Percentiles rank a stretch among this genome's conserved stretches.
Evolutionary conservation across 2,888 invertebrate genomes (phyloP).

Genomic region (Drosophila austrosaltans): DNA sequence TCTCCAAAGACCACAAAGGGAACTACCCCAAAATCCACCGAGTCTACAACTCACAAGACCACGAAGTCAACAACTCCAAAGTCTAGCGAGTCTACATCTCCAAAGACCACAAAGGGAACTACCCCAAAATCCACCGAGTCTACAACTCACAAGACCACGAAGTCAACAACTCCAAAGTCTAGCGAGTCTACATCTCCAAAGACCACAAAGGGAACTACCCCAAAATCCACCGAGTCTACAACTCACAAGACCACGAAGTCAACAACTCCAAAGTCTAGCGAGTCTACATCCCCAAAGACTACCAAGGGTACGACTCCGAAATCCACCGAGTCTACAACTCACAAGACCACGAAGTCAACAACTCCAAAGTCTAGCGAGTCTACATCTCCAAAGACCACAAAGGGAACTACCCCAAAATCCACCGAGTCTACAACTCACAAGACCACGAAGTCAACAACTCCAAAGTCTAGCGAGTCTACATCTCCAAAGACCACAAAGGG

Average conservation of each 20-base stretch:
- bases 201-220: background rate
- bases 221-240: conserved; percentile 4
- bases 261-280: conserved; percentile 17
- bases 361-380: conserved; percentile 1
- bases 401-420: background rate
- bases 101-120: conserved; percentile 12
- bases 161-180: conserved; percentile 2
- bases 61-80: conserved; percentile 5
- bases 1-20: background rate
- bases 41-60: background rate
- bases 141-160: background rate
- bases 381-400: background rate
- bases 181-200: background rate
- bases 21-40: conserved; percentile 6
- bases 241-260: conserved; percentile 2
- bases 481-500: background rate
- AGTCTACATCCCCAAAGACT: background rate
- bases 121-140: conserved; percentile 5
- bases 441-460: conserved; percentile 2
- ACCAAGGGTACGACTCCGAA: conserved; percentile 7
- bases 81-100: background rate
- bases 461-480: conserved; percentile 3
- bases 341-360: background rate
- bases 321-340: background rate
- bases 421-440: conserved; percentile 6